Evolutionary conservation across 2,113 vertebrate genomes (phyloP).

Genomic region (Pangasianodon gigas): DNA sequence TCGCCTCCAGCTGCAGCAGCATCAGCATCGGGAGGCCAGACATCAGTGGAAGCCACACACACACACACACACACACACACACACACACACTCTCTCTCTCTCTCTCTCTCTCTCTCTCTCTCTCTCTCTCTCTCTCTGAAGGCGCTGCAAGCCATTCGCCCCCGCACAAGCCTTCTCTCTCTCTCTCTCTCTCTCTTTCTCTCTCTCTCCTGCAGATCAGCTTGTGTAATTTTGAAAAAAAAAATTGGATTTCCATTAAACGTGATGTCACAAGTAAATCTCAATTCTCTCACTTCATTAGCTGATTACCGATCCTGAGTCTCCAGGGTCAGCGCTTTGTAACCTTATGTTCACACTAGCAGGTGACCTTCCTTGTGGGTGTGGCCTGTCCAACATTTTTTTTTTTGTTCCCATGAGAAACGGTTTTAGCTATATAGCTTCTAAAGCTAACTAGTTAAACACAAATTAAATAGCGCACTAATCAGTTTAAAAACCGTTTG

Average conservation of each 20-base stretch:
- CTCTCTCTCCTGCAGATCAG: neutral
- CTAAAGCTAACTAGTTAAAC: no score
- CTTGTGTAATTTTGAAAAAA: constrained; percentile 9
- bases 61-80: neutral
- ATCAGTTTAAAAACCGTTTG: neutral
- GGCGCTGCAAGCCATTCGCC: constrained; percentile 9
- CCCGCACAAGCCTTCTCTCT: neutral
- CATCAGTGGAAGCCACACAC: constrained; percentile 28
- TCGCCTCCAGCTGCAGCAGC: constrained; percentile 17
- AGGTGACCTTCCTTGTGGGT: neutral
- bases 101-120: no score
- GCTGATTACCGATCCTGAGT: neutral
- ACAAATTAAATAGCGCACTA: neutral
- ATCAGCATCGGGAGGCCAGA: constrained; percentile 29
- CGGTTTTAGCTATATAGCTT: no score
- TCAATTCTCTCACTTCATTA: neutral
- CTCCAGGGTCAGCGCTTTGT: neutral
- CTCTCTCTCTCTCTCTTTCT: neutral
- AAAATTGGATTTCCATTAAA: neutral
- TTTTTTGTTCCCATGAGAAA: neutral
- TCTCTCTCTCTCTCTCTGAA: no score
- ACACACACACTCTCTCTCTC: constrained; percentile 19
- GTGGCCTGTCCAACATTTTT: neutral
- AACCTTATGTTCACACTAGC: neutral
- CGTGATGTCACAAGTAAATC: neutral